Evolutionary conservation across 2,113 vertebrate genomes (phyloP).

Genomic region (Chinchilla lanigera): DNA sequence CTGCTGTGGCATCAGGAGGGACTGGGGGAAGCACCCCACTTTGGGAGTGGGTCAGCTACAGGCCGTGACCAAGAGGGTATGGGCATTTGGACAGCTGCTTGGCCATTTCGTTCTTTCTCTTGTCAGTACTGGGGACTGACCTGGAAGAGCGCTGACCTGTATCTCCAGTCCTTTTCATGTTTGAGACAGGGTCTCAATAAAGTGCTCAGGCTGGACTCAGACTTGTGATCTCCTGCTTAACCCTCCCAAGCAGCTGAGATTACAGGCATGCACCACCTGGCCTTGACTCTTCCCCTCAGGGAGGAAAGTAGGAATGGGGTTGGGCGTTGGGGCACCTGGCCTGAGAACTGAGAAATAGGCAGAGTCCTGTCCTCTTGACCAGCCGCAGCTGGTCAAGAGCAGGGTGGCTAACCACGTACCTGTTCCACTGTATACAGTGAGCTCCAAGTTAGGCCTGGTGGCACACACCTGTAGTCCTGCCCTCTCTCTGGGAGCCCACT

Average conservation of each 20-base stretch:
- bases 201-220: background rate
- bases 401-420: background rate
- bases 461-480: background rate
- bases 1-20: background rate
- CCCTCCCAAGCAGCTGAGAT: background rate
- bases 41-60: background rate
- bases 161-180: background rate
- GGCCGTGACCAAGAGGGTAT: constrained; percentile 20
- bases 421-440: background rate
- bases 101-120: background rate
- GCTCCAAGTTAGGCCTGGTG: background rate
- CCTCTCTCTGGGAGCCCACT: background rate
- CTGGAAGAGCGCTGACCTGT: background rate
- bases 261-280: background rate
- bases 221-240: background rate
- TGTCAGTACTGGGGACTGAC: background rate
- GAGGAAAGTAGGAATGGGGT: background rate
- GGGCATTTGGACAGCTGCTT: background rate
- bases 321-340: background rate
- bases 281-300: background rate
- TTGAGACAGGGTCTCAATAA: background rate
- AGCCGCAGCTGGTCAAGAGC: background rate
- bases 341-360: background rate
- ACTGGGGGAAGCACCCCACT: background rate
- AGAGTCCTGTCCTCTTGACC: background rate